Percentiles rank a stretch among this genome's conserved stretches.
These are phyloP conservation scores for Acanthurus tractus DNA, from an alignment of 2,797 vertebrate species.

Conservation along the genomic window DNA sequence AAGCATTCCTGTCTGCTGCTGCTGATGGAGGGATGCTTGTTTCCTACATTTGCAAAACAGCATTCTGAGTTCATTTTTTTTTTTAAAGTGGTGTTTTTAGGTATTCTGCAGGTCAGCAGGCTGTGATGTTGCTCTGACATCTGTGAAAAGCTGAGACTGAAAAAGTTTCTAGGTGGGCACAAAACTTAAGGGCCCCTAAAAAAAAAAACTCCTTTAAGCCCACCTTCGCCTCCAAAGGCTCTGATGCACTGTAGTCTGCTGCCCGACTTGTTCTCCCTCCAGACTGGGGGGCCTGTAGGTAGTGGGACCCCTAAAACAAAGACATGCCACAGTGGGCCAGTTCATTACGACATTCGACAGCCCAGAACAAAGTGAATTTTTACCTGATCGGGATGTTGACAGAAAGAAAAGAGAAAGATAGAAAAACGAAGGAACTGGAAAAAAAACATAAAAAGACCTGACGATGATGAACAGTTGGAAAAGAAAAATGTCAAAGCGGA, in stretches of 20 bases:
- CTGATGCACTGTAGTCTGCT: constrained; percentile 89
- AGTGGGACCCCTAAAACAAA: constrained; percentile 86
- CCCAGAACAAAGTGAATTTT: constrained; percentile 36
- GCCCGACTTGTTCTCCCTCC: constrained; percentile 95
- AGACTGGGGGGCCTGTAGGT: constrained; percentile 87
- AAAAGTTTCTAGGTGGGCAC: constrained; percentile 61
- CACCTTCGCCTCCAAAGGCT: constrained; percentile 94
- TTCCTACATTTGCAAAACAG: constrained; percentile 8
- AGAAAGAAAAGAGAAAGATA: constrained; percentile 42
- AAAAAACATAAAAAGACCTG: constrained; percentile 22
- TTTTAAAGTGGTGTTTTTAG: constrained; percentile 1
- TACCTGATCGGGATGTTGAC: constrained; percentile 30
- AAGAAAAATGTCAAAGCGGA: constrained; percentile 35
- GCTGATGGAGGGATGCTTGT: constrained; percentile 1
- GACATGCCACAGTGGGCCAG: constrained; percentile 76
- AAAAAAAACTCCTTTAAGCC: constrained; percentile 82
- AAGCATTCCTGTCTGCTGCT: constrained; percentile 23
- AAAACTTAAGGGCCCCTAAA: constrained; percentile 35
- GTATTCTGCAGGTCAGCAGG: not conserved
- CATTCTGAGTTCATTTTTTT: constrained; percentile 2
- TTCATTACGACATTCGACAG: constrained; percentile 59
- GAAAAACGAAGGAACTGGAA: constrained; percentile 16
- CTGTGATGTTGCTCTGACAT: not conserved
- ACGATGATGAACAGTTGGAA: constrained; percentile 22
- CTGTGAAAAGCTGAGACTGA: constrained; percentile 11